Percentiles rank a stretch among this genome's conserved stretches.
These are phyloP conservation scores for Trachythela sp. DNA, from an alignment of 64 coral and sea anemone genomes.

Conservation along the genomic window DNA sequence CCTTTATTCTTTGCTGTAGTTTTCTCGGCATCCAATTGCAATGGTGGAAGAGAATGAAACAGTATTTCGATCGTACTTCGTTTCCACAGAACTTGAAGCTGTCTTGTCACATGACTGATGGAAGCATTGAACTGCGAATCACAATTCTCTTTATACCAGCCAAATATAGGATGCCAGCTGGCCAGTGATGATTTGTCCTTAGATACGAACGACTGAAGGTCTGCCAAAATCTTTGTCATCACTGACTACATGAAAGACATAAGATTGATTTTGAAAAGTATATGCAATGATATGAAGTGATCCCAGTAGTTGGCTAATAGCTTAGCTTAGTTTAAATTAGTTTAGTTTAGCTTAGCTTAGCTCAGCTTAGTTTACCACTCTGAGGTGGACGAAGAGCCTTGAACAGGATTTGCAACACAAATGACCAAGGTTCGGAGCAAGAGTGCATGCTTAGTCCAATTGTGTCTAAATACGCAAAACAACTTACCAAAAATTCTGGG, in stretches of 20 bases:
- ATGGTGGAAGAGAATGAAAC: slow-evolving; percentile 61
- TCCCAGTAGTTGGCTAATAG: no score
- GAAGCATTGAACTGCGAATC: slow-evolving; percentile 75
- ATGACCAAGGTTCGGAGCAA: no score
- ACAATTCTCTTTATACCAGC: slow-evolving; percentile 80
- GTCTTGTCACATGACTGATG: slow-evolving; percentile 63
- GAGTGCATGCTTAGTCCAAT: neutral
- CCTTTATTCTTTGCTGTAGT: neutral
- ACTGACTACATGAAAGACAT: slow-evolving; percentile 42
- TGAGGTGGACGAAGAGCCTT: no score
- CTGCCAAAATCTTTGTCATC: slow-evolving; percentile 60
- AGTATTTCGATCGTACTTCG: slow-evolving; percentile 63
- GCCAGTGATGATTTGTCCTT: slow-evolving; percentile 85
- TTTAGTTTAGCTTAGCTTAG: no score
- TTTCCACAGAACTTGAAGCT: slow-evolving; percentile 80
- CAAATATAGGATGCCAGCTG: slow-evolving; percentile 91
- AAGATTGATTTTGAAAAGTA: neutral
- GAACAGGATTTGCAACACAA: no score
- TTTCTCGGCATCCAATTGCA: neutral
- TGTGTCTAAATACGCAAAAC: neutral
- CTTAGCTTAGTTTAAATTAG: no score
- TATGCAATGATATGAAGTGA: no score
- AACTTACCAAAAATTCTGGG: neutral
- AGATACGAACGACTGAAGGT: slow-evolving; percentile 77
- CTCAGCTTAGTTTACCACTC: no score